A percentile compares a stretch with the other conserved stretches of the same genome.
These are phyloP conservation scores for Darwinula stevensoni DNA, from an alignment of 2,888 invertebrate genomes.

Conservation along the genomic window DNA sequence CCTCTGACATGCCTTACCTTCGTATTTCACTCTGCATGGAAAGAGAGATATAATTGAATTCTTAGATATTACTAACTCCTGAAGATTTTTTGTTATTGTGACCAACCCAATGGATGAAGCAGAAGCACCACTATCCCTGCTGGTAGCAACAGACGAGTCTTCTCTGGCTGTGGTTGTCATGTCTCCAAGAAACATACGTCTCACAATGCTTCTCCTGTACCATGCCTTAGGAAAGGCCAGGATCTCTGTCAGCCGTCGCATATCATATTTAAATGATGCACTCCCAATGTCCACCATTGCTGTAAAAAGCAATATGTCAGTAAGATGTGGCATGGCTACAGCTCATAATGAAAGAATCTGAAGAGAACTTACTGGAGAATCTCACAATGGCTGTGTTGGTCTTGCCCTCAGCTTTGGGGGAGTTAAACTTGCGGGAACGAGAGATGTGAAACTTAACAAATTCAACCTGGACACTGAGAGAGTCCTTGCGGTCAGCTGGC, in stretches of 20 bases:
- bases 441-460: constrained; percentile 88
- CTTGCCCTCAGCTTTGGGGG: not conserved
- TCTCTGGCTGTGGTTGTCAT: too few relatives aligned
- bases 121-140: too few relatives aligned
- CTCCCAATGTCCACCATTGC: constrained; percentile 84
- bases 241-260: constrained; percentile 85
- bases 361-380: constrained; percentile 40
- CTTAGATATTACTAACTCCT: too few relatives aligned
- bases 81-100: too few relatives aligned
- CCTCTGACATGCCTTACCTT: too few relatives aligned
- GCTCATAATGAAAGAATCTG: constrained; percentile 3
- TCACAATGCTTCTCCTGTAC: constrained; percentile 79
- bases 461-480: constrained; percentile 79
- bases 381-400: constrained; percentile 38
- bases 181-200: constrained; percentile 75
- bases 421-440: constrained; percentile 47
- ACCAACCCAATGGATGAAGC: too few relatives aligned
- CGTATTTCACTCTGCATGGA: too few relatives aligned
- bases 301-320: too few relatives aligned
- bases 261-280: constrained; percentile 91
- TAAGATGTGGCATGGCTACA: too few relatives aligned
- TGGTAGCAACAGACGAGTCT: too few relatives aligned
- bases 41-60: too few relatives aligned
- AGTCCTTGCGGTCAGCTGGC: constrained; percentile 51
- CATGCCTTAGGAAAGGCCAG: constrained; percentile 94